Evolutionary conservation across 2,888 invertebrate species (phyloP).

Genomic region (Leistus spinibarbis): DNA sequence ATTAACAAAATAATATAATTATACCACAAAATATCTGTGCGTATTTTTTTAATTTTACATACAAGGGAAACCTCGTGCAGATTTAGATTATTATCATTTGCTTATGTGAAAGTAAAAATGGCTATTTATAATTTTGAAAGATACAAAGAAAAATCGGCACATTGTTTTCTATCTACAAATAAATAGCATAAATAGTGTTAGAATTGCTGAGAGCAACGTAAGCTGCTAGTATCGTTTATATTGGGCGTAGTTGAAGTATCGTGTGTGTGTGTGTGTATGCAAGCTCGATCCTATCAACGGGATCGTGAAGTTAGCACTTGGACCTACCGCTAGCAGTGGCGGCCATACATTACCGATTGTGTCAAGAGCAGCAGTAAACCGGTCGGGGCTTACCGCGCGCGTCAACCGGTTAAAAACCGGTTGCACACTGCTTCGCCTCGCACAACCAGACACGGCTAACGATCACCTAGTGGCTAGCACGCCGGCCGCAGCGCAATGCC

Average conservation of each 20-base stretch:
- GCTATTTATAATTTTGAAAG: no score
- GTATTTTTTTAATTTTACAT: no score
- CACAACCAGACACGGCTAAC: not conserved
- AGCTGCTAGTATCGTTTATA: no score
- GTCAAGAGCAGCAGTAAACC: not conserved
- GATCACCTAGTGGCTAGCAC: not conserved
- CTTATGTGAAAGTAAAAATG: no score
- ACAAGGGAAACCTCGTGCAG: no score
- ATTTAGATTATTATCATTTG: no score
- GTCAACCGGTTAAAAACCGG: conserved; percentile 3
- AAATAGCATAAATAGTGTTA: no score
- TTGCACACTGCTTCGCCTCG: not conserved
- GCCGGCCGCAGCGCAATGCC: not conserved
- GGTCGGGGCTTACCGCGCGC: not conserved
- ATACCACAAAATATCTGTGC: no score
- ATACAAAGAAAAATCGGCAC: no score
- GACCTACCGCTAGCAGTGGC: not conserved
- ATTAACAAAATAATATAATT: no score
- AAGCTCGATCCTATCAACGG: not conserved
- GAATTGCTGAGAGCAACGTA: not conserved
- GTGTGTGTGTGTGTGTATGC: not conserved
- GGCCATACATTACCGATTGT: conserved; percentile 8
- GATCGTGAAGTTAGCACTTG: not conserved
- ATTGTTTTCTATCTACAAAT: no score
- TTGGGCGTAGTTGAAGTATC: not conserved